Conservation (phyloP, 2,113 vertebrate species). For the Nymphicus hollandicus region DNA sequence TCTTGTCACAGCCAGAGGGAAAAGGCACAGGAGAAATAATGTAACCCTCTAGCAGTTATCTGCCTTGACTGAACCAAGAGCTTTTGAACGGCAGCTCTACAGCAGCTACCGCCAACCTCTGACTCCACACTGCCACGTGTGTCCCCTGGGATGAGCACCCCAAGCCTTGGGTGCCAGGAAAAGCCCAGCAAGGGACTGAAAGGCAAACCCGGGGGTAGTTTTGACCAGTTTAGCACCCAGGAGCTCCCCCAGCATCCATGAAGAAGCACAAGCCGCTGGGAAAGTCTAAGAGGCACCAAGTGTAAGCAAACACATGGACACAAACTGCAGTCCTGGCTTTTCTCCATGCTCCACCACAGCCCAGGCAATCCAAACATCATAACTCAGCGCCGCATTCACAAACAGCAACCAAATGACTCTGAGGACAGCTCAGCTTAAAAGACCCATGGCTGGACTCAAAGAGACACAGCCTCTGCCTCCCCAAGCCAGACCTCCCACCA, state of each 20-base stretch:
- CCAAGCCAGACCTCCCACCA: no score
- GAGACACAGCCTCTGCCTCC: no score
- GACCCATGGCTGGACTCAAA: not conserved
- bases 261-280: fast-evolving
- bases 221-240: not conserved
- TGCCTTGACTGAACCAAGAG: no score
- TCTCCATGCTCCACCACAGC: not conserved
- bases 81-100: no score
- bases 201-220: no score
- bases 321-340: fast-evolving
- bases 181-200: not conserved
- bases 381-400: fast-evolving
- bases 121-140: fast-evolving
- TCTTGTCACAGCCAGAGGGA: not conserved
- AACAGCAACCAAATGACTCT: not conserved
- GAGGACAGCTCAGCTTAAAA: not conserved
- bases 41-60: no score
- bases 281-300: not conserved
- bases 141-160: not conserved
- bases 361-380: fast-evolving
- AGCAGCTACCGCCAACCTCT: not conserved
- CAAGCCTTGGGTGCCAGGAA: not conserved
- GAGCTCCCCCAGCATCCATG: not conserved
- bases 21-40: not conserved
- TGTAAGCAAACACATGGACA: fast-evolving